These are phyloP conservation scores for Nesometra sesokonis DNA, from an alignment of 35 echinoderm and acorn worm genomes.

Conservation along the genomic window DNA sequence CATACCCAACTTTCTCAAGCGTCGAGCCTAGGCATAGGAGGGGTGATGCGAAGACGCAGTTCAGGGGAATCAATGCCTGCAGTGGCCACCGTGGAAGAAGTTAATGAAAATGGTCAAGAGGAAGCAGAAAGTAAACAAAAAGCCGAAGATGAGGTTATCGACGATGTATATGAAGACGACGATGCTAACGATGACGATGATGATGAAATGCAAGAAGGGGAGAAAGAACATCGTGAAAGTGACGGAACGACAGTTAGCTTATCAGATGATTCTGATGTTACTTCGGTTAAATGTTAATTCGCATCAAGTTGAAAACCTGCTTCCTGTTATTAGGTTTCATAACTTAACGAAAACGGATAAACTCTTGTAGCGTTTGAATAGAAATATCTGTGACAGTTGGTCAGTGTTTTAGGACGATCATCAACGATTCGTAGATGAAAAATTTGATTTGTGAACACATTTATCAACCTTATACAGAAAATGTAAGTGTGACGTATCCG, in stretches of 20 bases:
- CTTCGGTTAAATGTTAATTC: not conserved
- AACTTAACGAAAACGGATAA: too few relatives aligned
- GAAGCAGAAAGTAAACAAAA: not conserved
- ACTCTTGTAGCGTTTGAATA: too few relatives aligned
- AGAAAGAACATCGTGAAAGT: not conserved
- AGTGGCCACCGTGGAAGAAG: not conserved
- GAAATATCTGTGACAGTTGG: too few relatives aligned
- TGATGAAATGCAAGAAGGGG: not conserved
- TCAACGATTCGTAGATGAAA: too few relatives aligned
- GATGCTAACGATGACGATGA: not conserved
- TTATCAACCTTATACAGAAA: too few relatives aligned
- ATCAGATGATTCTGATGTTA: not conserved
- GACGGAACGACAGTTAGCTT: not conserved
- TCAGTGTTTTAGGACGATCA: too few relatives aligned
- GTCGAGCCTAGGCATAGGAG: not conserved
- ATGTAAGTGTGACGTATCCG: too few relatives aligned
- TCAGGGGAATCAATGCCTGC: not conserved
- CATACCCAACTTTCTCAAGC: not conserved
- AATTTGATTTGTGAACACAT: too few relatives aligned
- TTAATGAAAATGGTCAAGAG: not conserved
- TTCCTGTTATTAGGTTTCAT: too few relatives aligned
- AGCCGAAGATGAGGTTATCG: too few relatives aligned
- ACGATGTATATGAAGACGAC: not conserved
- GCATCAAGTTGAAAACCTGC: too few relatives aligned
- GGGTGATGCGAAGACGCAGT: not conserved